Evolutionary conservation across 2,113 vertebrate genomes (phyloP).

Genomic region (Anarhynchus alexandrinus): DNA sequence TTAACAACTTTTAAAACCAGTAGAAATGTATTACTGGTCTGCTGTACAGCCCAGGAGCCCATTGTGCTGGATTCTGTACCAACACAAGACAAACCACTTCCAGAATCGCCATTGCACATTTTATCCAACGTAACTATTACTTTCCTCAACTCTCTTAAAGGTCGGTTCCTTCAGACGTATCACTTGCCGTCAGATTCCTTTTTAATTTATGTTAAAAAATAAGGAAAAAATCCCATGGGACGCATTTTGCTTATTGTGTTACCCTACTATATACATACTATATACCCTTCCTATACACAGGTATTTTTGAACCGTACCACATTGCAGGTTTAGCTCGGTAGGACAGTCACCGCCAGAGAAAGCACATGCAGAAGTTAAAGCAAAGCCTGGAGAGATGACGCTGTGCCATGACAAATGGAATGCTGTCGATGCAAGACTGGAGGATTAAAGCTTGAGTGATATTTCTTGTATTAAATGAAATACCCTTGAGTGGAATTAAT

Average conservation of each 20-base stretch:
- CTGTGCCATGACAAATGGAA: neutral
- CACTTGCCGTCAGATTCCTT: neutral
- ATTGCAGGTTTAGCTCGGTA: neutral
- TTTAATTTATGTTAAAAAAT: neutral
- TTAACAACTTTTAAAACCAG: neutral
- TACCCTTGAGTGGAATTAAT: neutral
- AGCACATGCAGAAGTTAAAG: neutral
- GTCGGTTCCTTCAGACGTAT: fast-evolving
- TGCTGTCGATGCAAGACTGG: neutral
- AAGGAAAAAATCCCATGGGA: fast-evolving
- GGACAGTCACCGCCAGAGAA: neutral
- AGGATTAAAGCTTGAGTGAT: neutral
- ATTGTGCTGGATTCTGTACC: neutral
- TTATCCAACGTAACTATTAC: neutral
- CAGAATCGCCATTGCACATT: neutral
- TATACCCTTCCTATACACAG: no score
- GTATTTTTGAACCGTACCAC: neutral
- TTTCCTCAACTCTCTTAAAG: neutral
- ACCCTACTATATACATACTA: neutral
- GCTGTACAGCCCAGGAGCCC: neutral
- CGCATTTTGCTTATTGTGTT: neutral
- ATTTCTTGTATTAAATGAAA: neutral
- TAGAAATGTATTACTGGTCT: neutral
- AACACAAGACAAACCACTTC: neutral
- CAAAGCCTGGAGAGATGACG: neutral